Base-by-base conservation (phyloP, 2,888 invertebrate genomes). In the Diaperis boleti region DNA sequence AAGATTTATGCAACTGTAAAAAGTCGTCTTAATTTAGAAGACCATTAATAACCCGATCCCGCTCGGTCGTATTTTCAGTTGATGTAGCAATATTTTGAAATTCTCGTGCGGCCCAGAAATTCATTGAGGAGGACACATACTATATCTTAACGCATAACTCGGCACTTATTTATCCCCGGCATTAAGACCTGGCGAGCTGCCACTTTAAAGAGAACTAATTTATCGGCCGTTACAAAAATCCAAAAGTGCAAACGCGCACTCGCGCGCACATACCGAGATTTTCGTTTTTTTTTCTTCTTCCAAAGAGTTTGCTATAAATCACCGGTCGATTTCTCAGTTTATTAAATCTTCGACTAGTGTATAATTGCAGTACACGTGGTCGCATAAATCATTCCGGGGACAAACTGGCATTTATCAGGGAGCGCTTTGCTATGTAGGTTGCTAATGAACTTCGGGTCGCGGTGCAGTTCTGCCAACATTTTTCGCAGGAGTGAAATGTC, bases 341-440 rank as follows among this genome's bases (percentile, higher is more conserved):
- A 79, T 79, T 79, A 79, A 79, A 79, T 78, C 78, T 78, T 76
- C 73, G 75, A 77, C 73, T 72, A 70, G 76, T 78, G 78, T 77
- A 79, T 79, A 79, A 79, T 79, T 79, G 78, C 79, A 69, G 72
- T 76, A 75, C 79, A 79, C 77, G 78, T 76, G 76, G 76, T 65
- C 66, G 71, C 69, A 77, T 79, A 79, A 79, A 79, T 79, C 79
- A 79, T 74, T 70, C 44, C n/a, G n/a, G 68, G 69, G 70, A 75
- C 77, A 73, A 75, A 76, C 73, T 73, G 73, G 73, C 78, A 75
- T 77, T 77, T 76, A 77, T 78, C 77, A 75, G 65, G 55, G 66
- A 55, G 67, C 66, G 67, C 65, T 62, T 49, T 55, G 69, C 71
- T 70, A 73, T 73, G 74, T 74, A 69, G 65, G 71, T 71, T 72